phyloP scores from a whole-genome alignment of 2,113 vertebrate genomes.

The Cryptomyrus ogoouensis region DNA sequence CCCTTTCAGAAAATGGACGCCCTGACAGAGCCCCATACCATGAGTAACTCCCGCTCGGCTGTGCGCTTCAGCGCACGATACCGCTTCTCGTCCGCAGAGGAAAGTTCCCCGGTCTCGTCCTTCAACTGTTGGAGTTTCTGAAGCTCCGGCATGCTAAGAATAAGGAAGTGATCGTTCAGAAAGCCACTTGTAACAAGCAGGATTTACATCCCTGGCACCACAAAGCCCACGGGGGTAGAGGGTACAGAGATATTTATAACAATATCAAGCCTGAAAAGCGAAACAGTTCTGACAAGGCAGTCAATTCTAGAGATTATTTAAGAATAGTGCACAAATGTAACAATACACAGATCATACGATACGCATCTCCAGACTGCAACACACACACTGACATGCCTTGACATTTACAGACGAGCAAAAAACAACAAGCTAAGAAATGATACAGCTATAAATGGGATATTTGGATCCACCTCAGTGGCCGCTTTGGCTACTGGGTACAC shows the following conservation, averaged over 20 bases:
- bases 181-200: not conserved
- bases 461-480: not conserved
- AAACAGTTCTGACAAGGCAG: not conserved
- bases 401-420: not conserved
- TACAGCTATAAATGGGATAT: not conserved
- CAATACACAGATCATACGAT: not conserved
- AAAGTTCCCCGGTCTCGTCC: conserved; percentile 94
- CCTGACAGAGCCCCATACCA: conserved; percentile 61
- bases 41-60: conserved; percentile 87
- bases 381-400: not conserved
- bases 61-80: conserved; percentile 93
- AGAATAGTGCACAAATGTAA: not conserved
- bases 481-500: not conserved
- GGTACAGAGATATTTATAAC: not conserved
- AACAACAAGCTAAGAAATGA: not conserved
- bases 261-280: not conserved
- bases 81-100: conserved; percentile 92
- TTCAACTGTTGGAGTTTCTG: conserved; percentile 97
- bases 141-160: conserved; percentile 86
- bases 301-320: not conserved
- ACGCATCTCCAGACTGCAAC: not conserved
- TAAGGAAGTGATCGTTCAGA: not conserved
- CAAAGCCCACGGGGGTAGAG: not conserved
- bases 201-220: not conserved
- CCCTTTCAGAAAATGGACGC: not conserved